phyloP scores from a whole-genome alignment of 2,113 vertebrate genomes.

The Strix uralensis region DNA sequence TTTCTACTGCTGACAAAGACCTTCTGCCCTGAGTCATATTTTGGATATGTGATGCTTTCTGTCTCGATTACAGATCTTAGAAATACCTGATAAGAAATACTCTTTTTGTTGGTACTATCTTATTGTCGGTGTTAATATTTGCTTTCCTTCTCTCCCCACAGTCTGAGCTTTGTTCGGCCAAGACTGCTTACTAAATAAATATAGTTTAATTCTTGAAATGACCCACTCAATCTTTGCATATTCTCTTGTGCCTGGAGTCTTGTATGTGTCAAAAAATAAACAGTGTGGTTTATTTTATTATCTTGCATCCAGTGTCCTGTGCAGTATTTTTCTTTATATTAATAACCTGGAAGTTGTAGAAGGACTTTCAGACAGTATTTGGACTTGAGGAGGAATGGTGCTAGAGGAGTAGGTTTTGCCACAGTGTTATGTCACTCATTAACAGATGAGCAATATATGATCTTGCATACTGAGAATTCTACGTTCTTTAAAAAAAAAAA shows the following conservation, averaged over 20 bases:
- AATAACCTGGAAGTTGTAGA: not conserved
- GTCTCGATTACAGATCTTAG: not conserved
- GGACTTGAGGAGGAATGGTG: not conserved
- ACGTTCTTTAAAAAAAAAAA: not conserved
- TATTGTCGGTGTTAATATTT: not conserved
- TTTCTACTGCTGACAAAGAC: not conserved
- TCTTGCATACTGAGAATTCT: not conserved
- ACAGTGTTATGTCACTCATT: not conserved
- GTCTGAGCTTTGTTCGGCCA: not conserved
- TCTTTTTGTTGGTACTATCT: not conserved
- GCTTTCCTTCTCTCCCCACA: not conserved
- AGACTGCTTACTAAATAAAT: not conserved
- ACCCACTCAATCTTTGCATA: not conserved
- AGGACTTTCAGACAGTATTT: not conserved
- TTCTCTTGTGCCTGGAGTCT: not conserved
- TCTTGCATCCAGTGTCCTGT: not conserved
- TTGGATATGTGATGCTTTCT: not conserved
- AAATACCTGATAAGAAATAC: not conserved
- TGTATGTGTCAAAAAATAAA: not conserved
- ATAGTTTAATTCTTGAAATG: not conserved
- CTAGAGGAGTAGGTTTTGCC: not conserved
- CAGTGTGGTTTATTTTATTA: not conserved
- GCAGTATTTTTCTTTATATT: not conserved
- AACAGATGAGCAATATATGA: not conserved
- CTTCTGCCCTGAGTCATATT: not conserved